phyloP scores from a whole-genome alignment of 1,140 invertebrate genomes.

The Sinonovacula constricta region DNA sequence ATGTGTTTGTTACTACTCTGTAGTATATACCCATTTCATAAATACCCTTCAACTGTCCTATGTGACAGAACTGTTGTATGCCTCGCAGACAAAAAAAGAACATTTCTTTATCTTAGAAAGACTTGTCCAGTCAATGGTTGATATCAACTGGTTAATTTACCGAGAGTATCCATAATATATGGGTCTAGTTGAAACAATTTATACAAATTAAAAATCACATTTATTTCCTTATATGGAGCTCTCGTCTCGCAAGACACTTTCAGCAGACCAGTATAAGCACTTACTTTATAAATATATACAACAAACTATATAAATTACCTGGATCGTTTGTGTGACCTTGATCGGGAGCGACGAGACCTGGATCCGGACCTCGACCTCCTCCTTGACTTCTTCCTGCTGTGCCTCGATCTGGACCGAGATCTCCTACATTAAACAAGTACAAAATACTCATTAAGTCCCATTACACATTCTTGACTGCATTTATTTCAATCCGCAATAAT shows the following conservation, averaged over 20 bases:
- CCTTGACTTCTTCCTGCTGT: conserved; percentile 59
- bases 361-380: conserved; percentile 43
- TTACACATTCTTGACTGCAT: too few relatives aligned
- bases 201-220: neutral
- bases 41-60: too few relatives aligned
- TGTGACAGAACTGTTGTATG: too few relatives aligned
- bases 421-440: conserved; percentile 52
- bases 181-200: too few relatives aligned
- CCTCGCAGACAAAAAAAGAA: too few relatives aligned
- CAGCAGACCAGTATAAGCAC: neutral
- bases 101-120: too few relatives aligned
- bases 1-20: too few relatives aligned
- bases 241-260: too few relatives aligned
- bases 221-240: neutral
- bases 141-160: too few relatives aligned
- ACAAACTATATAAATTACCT: conserved; percentile 7
- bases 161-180: neutral
- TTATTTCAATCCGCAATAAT: neutral
- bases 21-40: too few relatives aligned
- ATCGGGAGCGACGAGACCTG: too few relatives aligned
- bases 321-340: conserved; percentile 47
- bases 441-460: neutral
- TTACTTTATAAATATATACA: neutral
- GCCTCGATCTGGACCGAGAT: conserved; percentile 65
- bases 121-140: too few relatives aligned